Evolutionary conservation across 2,888 invertebrate species (phyloP), one percentile per base, ranked within the genome.

Genomic region (Ypsolopha sequella): DNA sequence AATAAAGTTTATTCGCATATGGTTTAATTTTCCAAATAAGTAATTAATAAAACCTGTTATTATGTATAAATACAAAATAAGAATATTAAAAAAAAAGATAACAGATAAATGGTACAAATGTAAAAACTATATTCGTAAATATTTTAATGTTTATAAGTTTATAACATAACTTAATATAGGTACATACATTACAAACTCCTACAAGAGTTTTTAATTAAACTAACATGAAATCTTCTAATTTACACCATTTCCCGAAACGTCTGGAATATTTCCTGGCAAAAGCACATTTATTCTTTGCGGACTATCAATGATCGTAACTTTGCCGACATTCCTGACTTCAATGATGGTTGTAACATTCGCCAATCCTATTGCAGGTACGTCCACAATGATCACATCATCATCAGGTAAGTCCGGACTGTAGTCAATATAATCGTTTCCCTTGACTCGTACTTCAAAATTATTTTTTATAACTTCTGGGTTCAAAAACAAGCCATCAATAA

Each of bases 401-500:
- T 52, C 34, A 35, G 41, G 49, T 47, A 64, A 58, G 2, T 69
- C 70, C 0, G 73, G 73, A 52, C 68, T 69, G 51, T 70, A 80
- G 54, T 82, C 80, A 55, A 78, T 65, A 50, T 78, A 79, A 52
- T 79, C 75, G 51, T 78, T 79, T 7, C 75, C 75, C 33, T 56
- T 56, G 8, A 44, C 39, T 4, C 63, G 59, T 7, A 76, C 55
- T 53, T 70, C 66, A 8, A 62, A 51, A 6, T 51, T 35, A 14
- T 43, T 69, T 55, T 82, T 80, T 51, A 81, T 48, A 41, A 66
- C 55, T 57, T 82, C 81, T 11, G 80, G 77, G 48, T 68, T 67
- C 34, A 82, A 60, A 44, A 62, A 60, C 36, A 79, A 53, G 11
- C 80, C 80, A 48, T 74, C 68, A 66, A 54, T 10, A 14, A 47